Conservation (phyloP, 2,888 invertebrate species). For the Spatulosminthurus flaviceps region DNA sequence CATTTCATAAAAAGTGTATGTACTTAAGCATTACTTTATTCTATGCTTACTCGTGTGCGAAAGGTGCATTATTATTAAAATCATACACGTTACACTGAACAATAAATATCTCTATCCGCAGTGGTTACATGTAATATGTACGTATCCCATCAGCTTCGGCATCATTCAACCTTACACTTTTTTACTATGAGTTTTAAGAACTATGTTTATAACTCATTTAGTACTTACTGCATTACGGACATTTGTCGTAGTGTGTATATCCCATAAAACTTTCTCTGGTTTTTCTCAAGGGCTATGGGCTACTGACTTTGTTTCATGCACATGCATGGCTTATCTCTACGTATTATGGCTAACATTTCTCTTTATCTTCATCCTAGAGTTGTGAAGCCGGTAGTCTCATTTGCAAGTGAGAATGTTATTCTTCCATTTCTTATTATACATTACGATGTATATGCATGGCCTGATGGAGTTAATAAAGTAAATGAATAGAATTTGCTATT, state of each 20-base stretch:
- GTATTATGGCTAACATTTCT: background rate
- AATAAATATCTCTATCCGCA: background rate
- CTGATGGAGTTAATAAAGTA: too few relatives aligned
- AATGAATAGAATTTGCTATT: background rate
- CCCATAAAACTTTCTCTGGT: constrained; percentile 52
- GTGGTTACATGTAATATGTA: background rate
- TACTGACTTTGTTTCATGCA: constrained; percentile 34
- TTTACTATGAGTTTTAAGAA: background rate
- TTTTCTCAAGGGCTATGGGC: constrained; percentile 52
- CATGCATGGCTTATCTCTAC: background rate
- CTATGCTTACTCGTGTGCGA: constrained; percentile 7
- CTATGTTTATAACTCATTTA: background rate
- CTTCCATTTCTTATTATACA: constrained; percentile 11
- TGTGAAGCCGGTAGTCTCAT: background rate
- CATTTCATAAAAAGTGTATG: too few relatives aligned
- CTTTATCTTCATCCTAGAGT: background rate
- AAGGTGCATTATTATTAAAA: background rate
- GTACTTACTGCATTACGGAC: background rate
- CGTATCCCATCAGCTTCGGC: background rate
- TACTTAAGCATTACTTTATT: background rate
- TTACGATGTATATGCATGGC: background rate
- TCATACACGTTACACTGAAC: constrained; percentile 1
- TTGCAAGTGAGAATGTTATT: constrained; percentile 29
- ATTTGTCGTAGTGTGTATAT: background rate
- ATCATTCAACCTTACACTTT: background rate